A percentile compares a stretch with the other conserved stretches of the same genome.
Conservation (phyloP, 2,888 invertebrate genomes). For the Argynnis bischoffii region DNA sequence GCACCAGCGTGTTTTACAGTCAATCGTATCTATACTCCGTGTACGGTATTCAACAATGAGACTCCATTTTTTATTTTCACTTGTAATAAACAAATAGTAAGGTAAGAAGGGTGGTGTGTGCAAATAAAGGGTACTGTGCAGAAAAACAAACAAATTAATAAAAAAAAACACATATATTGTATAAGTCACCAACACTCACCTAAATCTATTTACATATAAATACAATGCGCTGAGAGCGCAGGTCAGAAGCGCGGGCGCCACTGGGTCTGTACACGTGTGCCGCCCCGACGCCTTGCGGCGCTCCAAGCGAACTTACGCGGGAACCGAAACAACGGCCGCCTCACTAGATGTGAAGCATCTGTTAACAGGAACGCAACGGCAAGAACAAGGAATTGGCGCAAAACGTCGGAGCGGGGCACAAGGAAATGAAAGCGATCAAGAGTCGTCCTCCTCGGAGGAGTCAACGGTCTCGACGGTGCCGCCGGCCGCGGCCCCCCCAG, state of each 20-base stretch:
- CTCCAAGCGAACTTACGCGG: slow-evolving; percentile 20
- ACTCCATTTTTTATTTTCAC: not conserved
- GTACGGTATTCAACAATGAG: not conserved
- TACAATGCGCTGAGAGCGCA: slow-evolving; percentile 52
- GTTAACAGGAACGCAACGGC: slow-evolving; percentile 13
- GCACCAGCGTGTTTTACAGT: slow-evolving; percentile 7
- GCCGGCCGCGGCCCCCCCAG: slow-evolving; percentile 64
- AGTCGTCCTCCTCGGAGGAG: slow-evolving; percentile 74
- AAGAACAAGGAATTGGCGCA: slow-evolving; percentile 31
- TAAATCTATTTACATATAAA: slow-evolving; percentile 80
- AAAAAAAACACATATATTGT: slow-evolving; percentile 58
- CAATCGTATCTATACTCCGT: not conserved
- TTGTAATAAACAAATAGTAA: slow-evolving; percentile 3
- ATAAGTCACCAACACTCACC: slow-evolving; percentile 73
- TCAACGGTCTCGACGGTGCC: slow-evolving; percentile 73
- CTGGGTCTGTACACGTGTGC: slow-evolving; percentile 63
- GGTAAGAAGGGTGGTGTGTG: slow-evolving; percentile 20
- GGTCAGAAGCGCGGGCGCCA: slow-evolving; percentile 44
- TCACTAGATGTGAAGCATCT: not conserved
- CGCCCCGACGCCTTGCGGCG: slow-evolving; percentile 31
- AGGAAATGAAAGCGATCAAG: slow-evolving; percentile 49
- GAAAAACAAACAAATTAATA: slow-evolving; percentile 61
- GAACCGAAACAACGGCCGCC: not conserved
- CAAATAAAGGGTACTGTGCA: slow-evolving; percentile 49
- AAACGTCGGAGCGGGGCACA: slow-evolving; percentile 34